These are phyloP conservation scores for Sebastes jordani DNA, from an alignment of 2,797 vertebrate genomes.

Conservation along the genomic window DNA sequence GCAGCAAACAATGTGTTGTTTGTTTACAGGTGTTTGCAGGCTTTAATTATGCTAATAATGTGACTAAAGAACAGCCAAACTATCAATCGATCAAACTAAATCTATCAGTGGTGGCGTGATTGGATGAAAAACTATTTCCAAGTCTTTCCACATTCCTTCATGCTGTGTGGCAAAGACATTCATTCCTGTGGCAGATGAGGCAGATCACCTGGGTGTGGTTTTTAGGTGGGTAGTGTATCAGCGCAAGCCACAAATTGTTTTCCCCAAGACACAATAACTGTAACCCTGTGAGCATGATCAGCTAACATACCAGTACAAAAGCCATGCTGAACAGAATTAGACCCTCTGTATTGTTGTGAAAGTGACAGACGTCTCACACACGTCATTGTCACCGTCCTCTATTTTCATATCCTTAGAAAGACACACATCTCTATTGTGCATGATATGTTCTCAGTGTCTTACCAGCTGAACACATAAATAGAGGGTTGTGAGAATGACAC, in stretches of 20 bases:
- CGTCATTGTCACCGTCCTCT: not conserved
- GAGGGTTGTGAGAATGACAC: not conserved
- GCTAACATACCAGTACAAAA: slow-evolving; percentile 31
- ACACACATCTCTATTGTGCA: not conserved
- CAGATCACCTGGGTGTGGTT: slow-evolving; percentile 60
- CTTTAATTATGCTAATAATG: not conserved
- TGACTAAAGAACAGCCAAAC: not conserved
- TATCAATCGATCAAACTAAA: not conserved
- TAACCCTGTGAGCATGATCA: not conserved
- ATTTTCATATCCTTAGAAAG: not conserved
- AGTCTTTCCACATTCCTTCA: slow-evolving; percentile 19
- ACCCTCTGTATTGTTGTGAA: slow-evolving; percentile 12
- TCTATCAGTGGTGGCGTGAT: not conserved
- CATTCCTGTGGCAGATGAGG: slow-evolving; percentile 48
- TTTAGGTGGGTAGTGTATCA: slow-evolving; percentile 6
- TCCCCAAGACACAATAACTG: slow-evolving; percentile 17
- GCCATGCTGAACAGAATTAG: slow-evolving; percentile 4
- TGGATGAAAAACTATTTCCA: not conserved
- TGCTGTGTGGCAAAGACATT: slow-evolving; percentile 1
- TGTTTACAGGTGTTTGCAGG: slow-evolving; percentile 1
- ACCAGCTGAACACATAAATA: not conserved
- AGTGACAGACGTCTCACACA: not conserved
- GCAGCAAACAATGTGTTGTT: not conserved
- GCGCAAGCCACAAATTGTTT: slow-evolving; percentile 44
- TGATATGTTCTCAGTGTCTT: not conserved